Evolutionary conservation across 1,140 invertebrate species (phyloP), one percentile per base, ranked within the genome.

Genomic region (Laodelphax striatellus): DNA sequence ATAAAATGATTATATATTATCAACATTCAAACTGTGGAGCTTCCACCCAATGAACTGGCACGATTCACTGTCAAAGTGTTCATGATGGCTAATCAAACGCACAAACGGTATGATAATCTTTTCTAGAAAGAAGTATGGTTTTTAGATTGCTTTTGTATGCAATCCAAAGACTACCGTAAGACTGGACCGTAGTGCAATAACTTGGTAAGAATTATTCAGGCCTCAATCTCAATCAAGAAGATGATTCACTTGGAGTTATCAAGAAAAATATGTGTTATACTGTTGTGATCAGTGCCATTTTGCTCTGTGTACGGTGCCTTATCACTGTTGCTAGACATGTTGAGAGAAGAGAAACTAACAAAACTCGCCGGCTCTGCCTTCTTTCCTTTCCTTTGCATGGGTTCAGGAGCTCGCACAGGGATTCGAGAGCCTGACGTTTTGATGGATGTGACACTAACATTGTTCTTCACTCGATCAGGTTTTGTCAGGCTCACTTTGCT

Each of bases 381-480:
- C 42, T 56, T 63, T 13, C n/a, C 41, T 56, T 63, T 63, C 44
- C 62, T 54, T 22, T 56, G 52, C 2, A 41, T 55, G 24, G 62
- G 62, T 50, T 63, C 62, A 10, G 62, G 62, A 19, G 53, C 62
- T 44, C 64, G 38, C 13, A 65, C 52, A 11, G 64, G 64, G 9
- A 65, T 65, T 17, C 64, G 52, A 10, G 64, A 65, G n/a, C 64
- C 64, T 5, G 50, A 46, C 13, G 62, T 57, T 52, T 60, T 61
- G n/a, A 63, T 63, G 3, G 64, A 61, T 13, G 61, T 63, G 10
- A 63, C 62, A 19, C 50, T 63, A 43, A 55, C 52, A 58, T 58
- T 60, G 46, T 42, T 65, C 57, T 46, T 52, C 16, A 38, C 22
- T 44, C 38, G 52, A 28, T 38, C 57, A 52, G 63, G 55, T 41